phyloP scores from a whole-genome alignment of 1,140 invertebrate species.

The Cotesia vestalis region DNA sequence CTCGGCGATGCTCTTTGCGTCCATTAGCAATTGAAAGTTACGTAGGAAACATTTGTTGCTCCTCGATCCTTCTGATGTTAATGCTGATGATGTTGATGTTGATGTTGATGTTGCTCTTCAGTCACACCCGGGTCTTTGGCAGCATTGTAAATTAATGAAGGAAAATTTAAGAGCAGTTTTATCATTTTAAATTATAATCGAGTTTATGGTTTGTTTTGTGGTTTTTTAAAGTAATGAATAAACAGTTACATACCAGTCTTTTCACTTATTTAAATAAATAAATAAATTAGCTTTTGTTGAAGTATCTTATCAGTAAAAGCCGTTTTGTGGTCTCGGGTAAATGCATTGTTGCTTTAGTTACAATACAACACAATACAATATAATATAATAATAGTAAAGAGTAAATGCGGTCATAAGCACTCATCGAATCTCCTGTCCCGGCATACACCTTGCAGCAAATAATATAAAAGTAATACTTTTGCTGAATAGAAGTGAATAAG shows the following conservation, averaged over 20 bases:
- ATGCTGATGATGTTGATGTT: background rate
- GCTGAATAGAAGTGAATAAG: constrained; percentile 4
- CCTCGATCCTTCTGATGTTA: background rate
- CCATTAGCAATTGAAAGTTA: constrained; percentile 28
- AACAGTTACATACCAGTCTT: too few relatives aligned
- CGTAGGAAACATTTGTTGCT: constrained; percentile 15
- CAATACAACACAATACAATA: too few relatives aligned
- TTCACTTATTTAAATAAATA: too few relatives aligned
- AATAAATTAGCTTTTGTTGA: too few relatives aligned
- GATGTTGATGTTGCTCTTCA: constrained; percentile 11
- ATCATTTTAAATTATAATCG: background rate
- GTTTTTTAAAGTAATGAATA: background rate
- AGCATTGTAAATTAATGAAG: background rate
- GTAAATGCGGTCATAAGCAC: too few relatives aligned
- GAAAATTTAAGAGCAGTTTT: background rate
- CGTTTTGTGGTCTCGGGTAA: too few relatives aligned
- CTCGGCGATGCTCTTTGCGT: constrained; percentile 4
- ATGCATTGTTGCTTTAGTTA: too few relatives aligned
- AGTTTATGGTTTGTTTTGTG: background rate
- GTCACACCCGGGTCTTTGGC: background rate
- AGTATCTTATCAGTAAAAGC: too few relatives aligned
- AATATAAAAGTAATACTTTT: background rate
- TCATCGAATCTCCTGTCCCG: background rate
- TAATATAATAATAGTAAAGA: too few relatives aligned
- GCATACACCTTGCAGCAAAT: background rate